Evolutionary conservation across 2,888 invertebrate genomes (phyloP), one percentile per base, ranked within the genome.

Genomic region (Brachycybe producta): DNA sequence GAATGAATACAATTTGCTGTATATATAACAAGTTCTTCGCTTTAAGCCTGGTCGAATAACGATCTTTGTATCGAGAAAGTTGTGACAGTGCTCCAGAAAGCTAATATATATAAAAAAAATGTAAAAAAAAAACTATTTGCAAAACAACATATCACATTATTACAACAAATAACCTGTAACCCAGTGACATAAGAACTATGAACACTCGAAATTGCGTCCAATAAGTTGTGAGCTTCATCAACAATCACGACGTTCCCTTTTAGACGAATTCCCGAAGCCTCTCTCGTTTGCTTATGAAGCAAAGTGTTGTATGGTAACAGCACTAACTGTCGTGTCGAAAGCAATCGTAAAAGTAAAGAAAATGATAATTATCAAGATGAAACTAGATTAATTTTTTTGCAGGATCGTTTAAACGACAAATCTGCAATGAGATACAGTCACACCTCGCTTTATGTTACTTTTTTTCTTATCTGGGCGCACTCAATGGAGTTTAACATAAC

Each of bases 181-280:
- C 75, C 74, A 1, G 72, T 76, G 13, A 94, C 70, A 35, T 82
- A 79, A 1, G 80, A 76, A 53, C 85, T 84, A 63, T 95, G 79
- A 59, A 94, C 84, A 61, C 80, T 81, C 54, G 83, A 81, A 57
- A 97, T 77, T 0, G 92, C 85, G 54, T 94, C 88, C 8, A 94
- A 70, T 1, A 98, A 74, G 66, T 97, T 98, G 61, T 98, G 98
- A 0, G 97, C 97, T 68, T 98, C 98, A 64, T 98, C 98, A 17
- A 76, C 67, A 52, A 98, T 83, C 0, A 98, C 73, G 24, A 94
- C 70, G 62, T 84, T 84, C 58, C 80, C 76, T 59, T 79, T 76
- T 21, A 85, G 64, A 49, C 75, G 70, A 51, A 86, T 75, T 48
- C 81, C 80, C 63, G 76, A 78, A 8, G 84, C 79, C 57, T 77